Evolutionary conservation across 2,888 invertebrate species (phyloP).

Genomic region (Andrena praecox): DNA sequence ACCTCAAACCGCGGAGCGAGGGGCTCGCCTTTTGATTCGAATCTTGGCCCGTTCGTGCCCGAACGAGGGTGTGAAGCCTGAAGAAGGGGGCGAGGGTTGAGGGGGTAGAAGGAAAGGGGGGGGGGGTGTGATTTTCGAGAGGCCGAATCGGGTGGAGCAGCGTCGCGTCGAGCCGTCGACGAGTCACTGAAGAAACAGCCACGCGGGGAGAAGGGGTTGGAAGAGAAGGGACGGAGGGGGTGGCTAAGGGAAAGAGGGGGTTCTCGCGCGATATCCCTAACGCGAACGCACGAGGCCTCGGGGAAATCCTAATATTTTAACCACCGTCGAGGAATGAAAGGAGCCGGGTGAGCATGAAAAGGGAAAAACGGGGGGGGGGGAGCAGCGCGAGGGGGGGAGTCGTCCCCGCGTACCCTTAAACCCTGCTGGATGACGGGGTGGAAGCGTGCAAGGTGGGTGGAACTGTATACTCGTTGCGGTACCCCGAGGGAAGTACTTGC

Average conservation of each 20-base stretch:
- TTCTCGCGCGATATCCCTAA: constrained; percentile 32
- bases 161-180: constrained; percentile 46
- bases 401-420: constrained; percentile 69
- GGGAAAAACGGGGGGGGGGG: constrained; percentile 70
- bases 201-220: not conserved
- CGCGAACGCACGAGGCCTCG: constrained; percentile 63
- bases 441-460: constrained; percentile 58
- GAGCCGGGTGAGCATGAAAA: constrained; percentile 75
- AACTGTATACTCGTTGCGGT: constrained; percentile 72
- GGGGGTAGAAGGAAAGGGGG: not conserved
- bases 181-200: constrained; percentile 18
- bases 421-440: constrained; percentile 46
- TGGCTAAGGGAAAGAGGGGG: not conserved
- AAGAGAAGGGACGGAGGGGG: not conserved
- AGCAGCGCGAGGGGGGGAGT: constrained; percentile 37
- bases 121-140: constrained; percentile 31
- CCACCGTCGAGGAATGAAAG: constrained; percentile 76
- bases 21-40: constrained; percentile 32
- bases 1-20: not conserved
- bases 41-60: constrained; percentile 29
- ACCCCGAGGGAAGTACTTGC: constrained; percentile 80
- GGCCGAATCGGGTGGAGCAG: constrained; percentile 37
- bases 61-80: constrained; percentile 34
- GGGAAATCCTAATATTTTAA: constrained; percentile 79
- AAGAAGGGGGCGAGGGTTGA: no score